These are phyloP conservation scores for Drosophila erecta DNA, from an alignment of 1,140 invertebrate genomes.

Conservation along the genomic window DNA sequence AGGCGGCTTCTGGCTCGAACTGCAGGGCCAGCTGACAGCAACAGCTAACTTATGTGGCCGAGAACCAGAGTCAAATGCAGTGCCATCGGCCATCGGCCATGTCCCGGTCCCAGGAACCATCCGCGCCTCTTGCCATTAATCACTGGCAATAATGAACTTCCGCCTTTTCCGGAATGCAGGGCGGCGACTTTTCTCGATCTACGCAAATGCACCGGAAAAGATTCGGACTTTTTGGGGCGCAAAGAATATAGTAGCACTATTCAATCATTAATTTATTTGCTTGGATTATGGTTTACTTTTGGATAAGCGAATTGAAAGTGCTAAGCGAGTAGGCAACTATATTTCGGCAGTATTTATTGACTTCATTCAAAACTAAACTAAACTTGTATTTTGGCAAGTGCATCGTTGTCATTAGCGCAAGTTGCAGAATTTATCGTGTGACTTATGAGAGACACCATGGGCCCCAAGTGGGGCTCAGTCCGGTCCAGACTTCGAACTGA, in stretches of 20 bases:
- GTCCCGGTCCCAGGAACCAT: not conserved
- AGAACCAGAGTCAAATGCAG: conserved; percentile 3
- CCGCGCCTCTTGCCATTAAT: conserved; percentile 74
- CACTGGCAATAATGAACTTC: conserved; percentile 84
- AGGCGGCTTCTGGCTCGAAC: not conserved
- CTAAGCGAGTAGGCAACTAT: no score
- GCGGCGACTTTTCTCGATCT: conserved; percentile 38
- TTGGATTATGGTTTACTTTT: no score
- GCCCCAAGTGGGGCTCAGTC: conserved; percentile 25
- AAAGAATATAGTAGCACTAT: no score
- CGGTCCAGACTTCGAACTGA: conserved; percentile 25
- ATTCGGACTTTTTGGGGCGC: conserved; percentile 1
- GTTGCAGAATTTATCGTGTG: conserved; percentile 81
- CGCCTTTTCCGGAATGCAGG: conserved; percentile 63
- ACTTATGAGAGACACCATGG: conserved; percentile 60
- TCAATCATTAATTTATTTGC: no score
- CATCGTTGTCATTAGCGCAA: conserved; percentile 74
- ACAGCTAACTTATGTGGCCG: conserved; percentile 76
- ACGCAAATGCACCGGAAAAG: conserved; percentile 22
- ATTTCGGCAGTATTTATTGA: no score
- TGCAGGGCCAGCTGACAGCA: conserved; percentile 50
- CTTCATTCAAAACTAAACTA: no score
- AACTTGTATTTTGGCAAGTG: conserved; percentile 10
- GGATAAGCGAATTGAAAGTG: no score
- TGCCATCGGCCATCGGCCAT: conserved; percentile 1